A percentile compares a stretch with the other conserved stretches of the same genome.
Conservation (phyloP, 2,888 invertebrate species). For the Lycaena phlaeas region DNA sequence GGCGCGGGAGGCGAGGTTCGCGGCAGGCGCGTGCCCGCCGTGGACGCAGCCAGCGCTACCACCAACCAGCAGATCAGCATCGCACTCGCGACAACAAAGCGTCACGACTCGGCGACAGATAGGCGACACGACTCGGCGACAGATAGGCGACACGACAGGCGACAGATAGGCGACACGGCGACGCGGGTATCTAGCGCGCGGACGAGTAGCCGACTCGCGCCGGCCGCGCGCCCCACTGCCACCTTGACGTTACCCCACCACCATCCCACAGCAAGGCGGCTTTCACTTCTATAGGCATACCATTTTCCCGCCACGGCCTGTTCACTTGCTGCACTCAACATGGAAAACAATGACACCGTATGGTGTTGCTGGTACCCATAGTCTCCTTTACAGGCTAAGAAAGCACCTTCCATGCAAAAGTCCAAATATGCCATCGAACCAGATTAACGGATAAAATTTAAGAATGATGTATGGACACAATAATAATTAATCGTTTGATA, state of each 20-base stretch:
- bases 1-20: conserved; percentile 68
- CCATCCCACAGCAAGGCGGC: conserved; percentile 25
- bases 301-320: not conserved
- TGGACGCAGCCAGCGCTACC: conserved; percentile 25
- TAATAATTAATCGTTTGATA: too few species aligned
- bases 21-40: conserved; percentile 56
- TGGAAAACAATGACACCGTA: too few species aligned
- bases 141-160: too few species aligned
- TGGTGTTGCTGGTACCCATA: too few species aligned
- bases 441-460: too few species aligned
- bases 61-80: conserved; percentile 23
- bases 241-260: conserved; percentile 29
- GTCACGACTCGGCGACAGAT: conserved; percentile 42
- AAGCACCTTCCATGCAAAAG: too few species aligned
- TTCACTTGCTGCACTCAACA: conserved; percentile 7
- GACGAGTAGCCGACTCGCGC: conserved; percentile 40
- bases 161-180: not conserved
- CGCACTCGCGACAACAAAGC: conserved; percentile 9
- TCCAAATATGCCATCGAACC: too few species aligned
- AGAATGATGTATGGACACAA: too few species aligned
- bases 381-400: too few species aligned
- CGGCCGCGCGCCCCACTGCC: conserved; percentile 46
- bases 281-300: conserved; percentile 44
- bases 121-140: conserved; percentile 47
- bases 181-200: conserved; percentile 32